phyloP scores from a whole-genome alignment of 2,888 invertebrate species.

The Chironomus riparius region DNA sequence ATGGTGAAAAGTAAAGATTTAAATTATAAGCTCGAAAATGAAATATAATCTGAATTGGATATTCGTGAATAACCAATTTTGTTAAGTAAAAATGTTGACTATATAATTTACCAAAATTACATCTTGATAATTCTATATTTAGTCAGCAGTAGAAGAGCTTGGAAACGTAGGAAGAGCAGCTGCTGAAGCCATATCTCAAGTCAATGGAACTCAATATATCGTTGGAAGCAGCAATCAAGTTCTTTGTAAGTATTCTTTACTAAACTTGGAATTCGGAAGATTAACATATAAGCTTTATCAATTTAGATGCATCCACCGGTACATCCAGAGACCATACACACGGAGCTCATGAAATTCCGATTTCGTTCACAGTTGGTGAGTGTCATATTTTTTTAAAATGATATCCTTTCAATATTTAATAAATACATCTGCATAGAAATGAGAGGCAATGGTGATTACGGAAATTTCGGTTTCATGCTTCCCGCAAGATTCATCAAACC shows the following conservation, averaged over 20 bases:
- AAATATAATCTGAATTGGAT: no score
- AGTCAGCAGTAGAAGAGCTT: background rate
- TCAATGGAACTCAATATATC: conserved; percentile 45
- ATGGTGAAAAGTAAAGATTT: no score
- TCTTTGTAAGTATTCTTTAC: conserved; percentile 36
- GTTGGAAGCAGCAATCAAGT: conserved; percentile 49
- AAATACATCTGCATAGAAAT: conserved; percentile 39
- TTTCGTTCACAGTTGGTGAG: conserved; percentile 44
- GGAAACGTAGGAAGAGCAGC: background rate
- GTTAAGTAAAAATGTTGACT: no score
- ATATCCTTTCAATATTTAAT: no score
- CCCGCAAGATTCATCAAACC: conserved; percentile 55
- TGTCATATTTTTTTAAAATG: no score
- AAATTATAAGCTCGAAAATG: no score
- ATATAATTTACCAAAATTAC: no score
- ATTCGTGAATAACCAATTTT: no score
- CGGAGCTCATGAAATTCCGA: conserved; percentile 43
- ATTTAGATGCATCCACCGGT: conserved; percentile 42
- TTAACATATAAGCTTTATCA: no score
- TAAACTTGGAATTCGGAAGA: no score
- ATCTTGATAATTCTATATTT: background rate
- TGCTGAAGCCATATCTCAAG: conserved; percentile 43
- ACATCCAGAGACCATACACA: conserved; percentile 48
- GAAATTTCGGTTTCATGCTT: conserved; percentile 51
- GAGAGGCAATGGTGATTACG: conserved; percentile 54